phyloP scores from a whole-genome alignment of 2,888 invertebrate genomes.

The Busseola fusca region DNA sequence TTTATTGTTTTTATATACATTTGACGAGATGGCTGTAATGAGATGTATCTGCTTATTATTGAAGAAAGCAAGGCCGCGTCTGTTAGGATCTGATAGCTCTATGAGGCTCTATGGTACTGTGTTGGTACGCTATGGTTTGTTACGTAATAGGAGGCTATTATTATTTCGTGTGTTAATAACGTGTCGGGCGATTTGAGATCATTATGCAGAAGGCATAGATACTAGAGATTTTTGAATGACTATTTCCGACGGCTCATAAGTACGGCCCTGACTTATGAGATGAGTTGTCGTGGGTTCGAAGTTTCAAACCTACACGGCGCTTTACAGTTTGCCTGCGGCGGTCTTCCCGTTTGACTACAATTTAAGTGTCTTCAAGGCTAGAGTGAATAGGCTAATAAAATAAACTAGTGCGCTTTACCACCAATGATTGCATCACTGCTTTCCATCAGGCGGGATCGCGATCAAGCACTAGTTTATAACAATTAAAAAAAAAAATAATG shows the following conservation, averaged over 20 bases:
- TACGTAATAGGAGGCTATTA: constrained; percentile 12
- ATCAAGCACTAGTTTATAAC: no score
- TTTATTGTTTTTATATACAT: constrained; percentile 71
- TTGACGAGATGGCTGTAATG: constrained; percentile 59
- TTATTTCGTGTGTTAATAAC: constrained; percentile 14
- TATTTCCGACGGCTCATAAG: neutral
- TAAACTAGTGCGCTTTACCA: no score
- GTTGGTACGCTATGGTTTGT: constrained; percentile 20
- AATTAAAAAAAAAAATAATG: no score
- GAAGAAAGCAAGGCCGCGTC: constrained; percentile 62
- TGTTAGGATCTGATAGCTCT: constrained; percentile 31
- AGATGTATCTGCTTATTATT: constrained; percentile 50
- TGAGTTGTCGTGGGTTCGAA: neutral
- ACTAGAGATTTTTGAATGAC: neutral
- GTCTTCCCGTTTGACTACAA: no score
- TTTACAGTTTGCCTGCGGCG: neutral
- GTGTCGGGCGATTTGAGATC: neutral
- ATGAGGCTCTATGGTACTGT: constrained; percentile 19
- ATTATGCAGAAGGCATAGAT: neutral
- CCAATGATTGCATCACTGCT: no score
- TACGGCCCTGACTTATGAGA: neutral
- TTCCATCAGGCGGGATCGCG: no score
- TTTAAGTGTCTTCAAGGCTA: no score
- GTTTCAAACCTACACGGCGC: neutral
- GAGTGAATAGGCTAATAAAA: no score